These are phyloP conservation scores for Drosophila setifemur DNA, from an alignment of 1,140 invertebrate genomes.

Conservation along the genomic window DNA sequence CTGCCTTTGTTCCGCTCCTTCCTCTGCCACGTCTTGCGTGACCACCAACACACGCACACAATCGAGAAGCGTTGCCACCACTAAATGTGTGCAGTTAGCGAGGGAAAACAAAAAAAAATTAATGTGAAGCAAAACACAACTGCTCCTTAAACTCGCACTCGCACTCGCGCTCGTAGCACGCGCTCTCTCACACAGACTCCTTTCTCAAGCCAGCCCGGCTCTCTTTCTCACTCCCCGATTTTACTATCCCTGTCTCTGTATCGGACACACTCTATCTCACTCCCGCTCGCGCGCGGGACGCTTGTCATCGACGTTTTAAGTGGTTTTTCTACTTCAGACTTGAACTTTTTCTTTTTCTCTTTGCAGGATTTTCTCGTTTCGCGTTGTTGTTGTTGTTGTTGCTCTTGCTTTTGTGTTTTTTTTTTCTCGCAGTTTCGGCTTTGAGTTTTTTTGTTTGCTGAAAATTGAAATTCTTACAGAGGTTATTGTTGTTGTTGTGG, in stretches of 20 bases:
- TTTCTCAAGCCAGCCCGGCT: conserved; percentile 32
- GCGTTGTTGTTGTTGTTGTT: conserved; percentile 47
- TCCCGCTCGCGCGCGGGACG: conserved; percentile 26
- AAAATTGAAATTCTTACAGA: conserved; percentile 78
- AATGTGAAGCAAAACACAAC: conserved; percentile 44
- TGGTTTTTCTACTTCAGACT: conserved; percentile 76
- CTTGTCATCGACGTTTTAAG: conserved; percentile 76
- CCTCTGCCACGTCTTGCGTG: conserved; percentile 68
- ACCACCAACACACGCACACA: conserved; percentile 52
- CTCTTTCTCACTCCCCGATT: conserved; percentile 13
- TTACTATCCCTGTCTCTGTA: conserved; percentile 14
- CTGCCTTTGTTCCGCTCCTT: conserved; percentile 62
- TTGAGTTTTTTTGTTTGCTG: conserved; percentile 44
- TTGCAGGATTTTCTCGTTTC: conserved; percentile 69
- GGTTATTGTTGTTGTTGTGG: conserved; percentile 47
- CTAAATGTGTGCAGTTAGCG: conserved; percentile 63
- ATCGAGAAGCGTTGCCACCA: conserved; percentile 64
- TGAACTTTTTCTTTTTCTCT: conserved; percentile 67
- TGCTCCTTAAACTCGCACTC: conserved; percentile 45
- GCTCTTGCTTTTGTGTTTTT: conserved; percentile 24
- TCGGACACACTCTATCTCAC: conserved; percentile 17
- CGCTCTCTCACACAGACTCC: conserved; percentile 63
- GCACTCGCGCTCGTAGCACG: conserved; percentile 55
- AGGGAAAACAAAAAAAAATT: conserved; percentile 37
- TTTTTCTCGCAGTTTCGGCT: conserved; percentile 16